Evolutionary conservation across 2,113 vertebrate species (phyloP).

Genomic region (Coturnix japonica): DNA sequence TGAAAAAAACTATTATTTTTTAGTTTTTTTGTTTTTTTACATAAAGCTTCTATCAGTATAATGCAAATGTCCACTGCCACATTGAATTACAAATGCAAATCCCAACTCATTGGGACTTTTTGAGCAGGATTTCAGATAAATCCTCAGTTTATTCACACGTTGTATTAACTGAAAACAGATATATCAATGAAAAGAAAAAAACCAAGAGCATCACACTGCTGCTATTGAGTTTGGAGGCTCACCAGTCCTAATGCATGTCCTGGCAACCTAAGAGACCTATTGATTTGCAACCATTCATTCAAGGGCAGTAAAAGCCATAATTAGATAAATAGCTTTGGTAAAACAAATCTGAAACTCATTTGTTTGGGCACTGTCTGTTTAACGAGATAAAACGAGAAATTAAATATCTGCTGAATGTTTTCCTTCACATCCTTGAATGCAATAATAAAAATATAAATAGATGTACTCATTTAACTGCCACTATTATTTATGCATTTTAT

Average conservation of each 20-base stretch:
- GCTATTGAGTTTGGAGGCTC: background rate
- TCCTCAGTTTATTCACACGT: background rate
- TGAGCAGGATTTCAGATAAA: background rate
- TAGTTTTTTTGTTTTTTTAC: background rate
- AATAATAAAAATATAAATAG: conserved; percentile 31
- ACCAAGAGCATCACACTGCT: background rate
- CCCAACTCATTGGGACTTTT: background rate
- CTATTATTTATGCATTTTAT: conserved; percentile 19
- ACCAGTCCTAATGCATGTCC: conserved; percentile 42
- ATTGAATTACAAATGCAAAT: background rate
- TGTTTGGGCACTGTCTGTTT: conserved; percentile 21
- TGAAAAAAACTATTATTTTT: background rate
- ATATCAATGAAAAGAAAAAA: background rate
- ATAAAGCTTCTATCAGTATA: background rate
- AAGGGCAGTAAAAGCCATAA: conserved; percentile 57
- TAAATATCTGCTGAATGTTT: conserved; percentile 41
- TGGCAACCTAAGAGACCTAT: conserved; percentile 52
- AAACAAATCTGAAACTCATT: conserved; percentile 62
- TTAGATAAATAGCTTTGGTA: conserved; percentile 59
- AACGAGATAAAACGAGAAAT: conserved; percentile 61
- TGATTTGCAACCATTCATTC: conserved; percentile 42
- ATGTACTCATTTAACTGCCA: background rate
- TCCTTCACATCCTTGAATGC: background rate
- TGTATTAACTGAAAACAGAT: background rate
- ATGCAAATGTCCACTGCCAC: background rate